Evolutionary conservation across 2,888 invertebrate genomes (phyloP).

Genomic region (Gonocerus acuteangulatus): DNA sequence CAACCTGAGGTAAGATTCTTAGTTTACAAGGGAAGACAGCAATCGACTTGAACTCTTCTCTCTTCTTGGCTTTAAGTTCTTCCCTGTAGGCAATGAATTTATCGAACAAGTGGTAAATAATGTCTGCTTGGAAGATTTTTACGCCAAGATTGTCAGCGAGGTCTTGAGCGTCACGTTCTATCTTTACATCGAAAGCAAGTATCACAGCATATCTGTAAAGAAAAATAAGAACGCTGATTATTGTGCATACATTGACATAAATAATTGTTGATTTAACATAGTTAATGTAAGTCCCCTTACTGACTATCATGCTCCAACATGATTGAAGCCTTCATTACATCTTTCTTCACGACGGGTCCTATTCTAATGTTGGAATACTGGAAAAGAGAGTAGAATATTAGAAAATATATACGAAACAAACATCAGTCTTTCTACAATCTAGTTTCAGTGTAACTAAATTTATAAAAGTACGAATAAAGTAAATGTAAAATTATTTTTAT

Average conservation of each 20-base stretch:
- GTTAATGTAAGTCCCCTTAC: constrained; percentile 50
- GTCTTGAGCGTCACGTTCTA: constrained; percentile 96
- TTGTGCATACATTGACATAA: not conserved
- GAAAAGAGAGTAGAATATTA: no score
- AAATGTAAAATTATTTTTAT: no score
- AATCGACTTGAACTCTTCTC: constrained; percentile 91
- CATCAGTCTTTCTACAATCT: no score
- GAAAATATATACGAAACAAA: constrained; percentile 26
- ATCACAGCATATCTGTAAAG: constrained; percentile 80
- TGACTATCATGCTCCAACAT: constrained; percentile 98
- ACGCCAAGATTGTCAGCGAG: constrained; percentile 89
- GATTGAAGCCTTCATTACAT: constrained; percentile 99
- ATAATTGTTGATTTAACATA: not conserved
- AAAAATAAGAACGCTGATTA: constrained; percentile 13
- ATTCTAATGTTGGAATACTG: constrained; percentile 97
- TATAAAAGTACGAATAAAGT: no score
- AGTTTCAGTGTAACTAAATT: no score
- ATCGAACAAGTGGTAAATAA: constrained; percentile 99
- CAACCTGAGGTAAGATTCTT: constrained; percentile 59
- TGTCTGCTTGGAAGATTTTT: constrained; percentile 96
- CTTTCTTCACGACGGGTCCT: constrained; percentile 97
- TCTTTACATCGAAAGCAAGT: constrained; percentile 98
- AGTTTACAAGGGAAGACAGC: constrained; percentile 99
- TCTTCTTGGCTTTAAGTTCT: constrained; percentile 79
- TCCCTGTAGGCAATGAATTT: constrained; percentile 89